A percentile compares a stretch with the other conserved stretches of the same genome.
These are phyloP conservation scores for Oscarella lobularis DNA, from an alignment of 37 sponge, comb jelly and placozoan genomes.

Conservation along the genomic window DNA sequence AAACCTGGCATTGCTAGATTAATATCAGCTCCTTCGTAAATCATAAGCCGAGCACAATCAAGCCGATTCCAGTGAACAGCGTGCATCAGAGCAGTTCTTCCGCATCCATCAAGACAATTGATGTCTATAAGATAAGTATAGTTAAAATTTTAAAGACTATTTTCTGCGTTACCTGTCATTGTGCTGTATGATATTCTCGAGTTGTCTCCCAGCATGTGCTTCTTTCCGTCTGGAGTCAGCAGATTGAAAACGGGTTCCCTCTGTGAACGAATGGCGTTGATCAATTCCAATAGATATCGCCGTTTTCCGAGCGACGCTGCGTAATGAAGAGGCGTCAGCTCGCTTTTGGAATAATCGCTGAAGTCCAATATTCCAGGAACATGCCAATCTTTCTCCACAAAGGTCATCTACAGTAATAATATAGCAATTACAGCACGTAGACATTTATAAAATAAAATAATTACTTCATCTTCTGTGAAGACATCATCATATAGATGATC, in stretches of 20 bases:
- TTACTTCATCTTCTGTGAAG: no score
- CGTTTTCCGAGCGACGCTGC: conserved; percentile 7
- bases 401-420: no score
- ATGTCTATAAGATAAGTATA: conserved; percentile 10
- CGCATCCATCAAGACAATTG: conserved; percentile 53
- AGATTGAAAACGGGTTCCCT: not conserved
- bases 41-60: conserved; percentile 42
- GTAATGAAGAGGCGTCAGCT: conserved; percentile 2
- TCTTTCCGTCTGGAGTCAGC: not conserved
- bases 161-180: not conserved
- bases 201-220: not conserved
- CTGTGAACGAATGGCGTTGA: not conserved
- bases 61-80: conserved; percentile 51
- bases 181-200: not conserved
- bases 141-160: no score
- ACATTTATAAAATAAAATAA: no score
- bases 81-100: conserved; percentile 70
- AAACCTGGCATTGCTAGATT: conserved; percentile 32
- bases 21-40: conserved; percentile 53
- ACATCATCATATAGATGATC: no score
- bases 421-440: no score
- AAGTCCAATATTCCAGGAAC: no score
- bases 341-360: no score
- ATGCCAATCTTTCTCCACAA: no score
- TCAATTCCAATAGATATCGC: not conserved